phyloP scores from a whole-genome alignment of 2,113 vertebrate genomes.

The Carassius carassius region DNA sequence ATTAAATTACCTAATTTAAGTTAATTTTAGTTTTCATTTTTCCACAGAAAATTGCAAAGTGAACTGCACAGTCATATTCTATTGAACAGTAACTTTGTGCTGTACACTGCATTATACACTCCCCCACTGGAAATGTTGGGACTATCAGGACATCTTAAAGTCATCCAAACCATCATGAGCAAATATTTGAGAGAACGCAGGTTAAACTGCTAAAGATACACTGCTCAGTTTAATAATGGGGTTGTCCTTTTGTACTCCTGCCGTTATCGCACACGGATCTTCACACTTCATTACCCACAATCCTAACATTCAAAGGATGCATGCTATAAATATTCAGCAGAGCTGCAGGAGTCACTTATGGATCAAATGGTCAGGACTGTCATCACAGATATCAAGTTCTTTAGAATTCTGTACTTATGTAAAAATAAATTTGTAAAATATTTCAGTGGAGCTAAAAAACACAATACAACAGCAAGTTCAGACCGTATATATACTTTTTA shows the following conservation, averaged over 20 bases:
- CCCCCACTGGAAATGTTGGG: neutral
- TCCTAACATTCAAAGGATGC: conserved; percentile 9
- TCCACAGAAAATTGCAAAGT: too few species aligned
- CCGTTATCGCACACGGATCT: conserved; percentile 43
- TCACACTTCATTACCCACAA: conserved; percentile 51
- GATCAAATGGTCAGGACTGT: conserved; percentile 32
- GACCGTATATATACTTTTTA: too few species aligned
- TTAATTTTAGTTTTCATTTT: too few species aligned
- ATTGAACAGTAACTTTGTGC: neutral
- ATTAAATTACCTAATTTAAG: too few species aligned
- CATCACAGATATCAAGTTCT: conserved; percentile 20
- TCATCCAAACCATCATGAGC: neutral
- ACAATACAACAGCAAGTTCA: too few species aligned
- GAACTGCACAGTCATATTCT: neutral
- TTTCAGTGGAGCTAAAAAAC: too few species aligned
- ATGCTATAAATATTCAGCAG: conserved; percentile 43
- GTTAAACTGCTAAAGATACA: neutral
- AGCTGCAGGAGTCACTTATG: neutral
- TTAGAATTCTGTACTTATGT: neutral
- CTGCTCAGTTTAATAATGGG: neutral
- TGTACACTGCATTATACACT: neutral
- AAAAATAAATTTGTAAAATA: too few species aligned
- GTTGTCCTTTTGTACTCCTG: conserved; percentile 43
- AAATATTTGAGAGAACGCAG: neutral
- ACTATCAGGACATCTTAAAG: conserved; percentile 3